Percentiles rank a stretch among this genome's conserved stretches.
phyloP scores from a whole-genome alignment of 2,113 vertebrate genomes.

The Dicerorhinus sumatrensis region DNA sequence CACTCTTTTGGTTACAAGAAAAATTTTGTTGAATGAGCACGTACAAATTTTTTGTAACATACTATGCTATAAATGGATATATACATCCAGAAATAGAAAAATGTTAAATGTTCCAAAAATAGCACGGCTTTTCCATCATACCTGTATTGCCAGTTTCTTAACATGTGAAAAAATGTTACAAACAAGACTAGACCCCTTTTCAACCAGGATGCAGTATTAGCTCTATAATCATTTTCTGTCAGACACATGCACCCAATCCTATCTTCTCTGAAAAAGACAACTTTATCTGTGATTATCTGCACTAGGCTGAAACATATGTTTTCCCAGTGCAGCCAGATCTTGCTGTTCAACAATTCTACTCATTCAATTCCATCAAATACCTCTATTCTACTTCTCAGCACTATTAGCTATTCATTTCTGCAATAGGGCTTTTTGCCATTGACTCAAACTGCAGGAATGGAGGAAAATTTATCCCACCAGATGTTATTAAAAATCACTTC shows the following conservation, averaged over 20 bases:
- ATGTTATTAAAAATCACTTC: neutral
- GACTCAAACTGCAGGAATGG: neutral
- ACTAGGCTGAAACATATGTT: neutral
- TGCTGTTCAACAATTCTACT: neutral
- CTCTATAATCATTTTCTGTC: constrained; percentile 54
- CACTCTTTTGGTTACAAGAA: neutral
- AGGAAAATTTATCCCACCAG: neutral
- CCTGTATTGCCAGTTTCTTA: neutral
- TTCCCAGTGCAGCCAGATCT: neutral
- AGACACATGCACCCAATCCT: neutral
- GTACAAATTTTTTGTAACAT: neutral
- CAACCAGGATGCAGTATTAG: constrained; percentile 9
- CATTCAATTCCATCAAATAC: neutral
- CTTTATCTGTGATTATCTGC: neutral
- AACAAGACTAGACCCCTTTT: neutral
- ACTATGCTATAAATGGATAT: neutral
- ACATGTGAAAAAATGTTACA: neutral
- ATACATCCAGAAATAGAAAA: neutral
- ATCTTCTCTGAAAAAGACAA: neutral
- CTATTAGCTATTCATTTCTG: constrained; percentile 17
- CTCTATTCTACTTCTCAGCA: neutral
- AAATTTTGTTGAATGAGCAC: neutral
- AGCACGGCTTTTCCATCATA: neutral
- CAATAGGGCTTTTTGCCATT: neutral
- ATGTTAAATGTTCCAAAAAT: neutral